A percentile compares a stretch with the other conserved stretches of the same genome.
phyloP scores from a whole-genome alignment of 2,113 vertebrate genomes.

The Azemiops feae region DNA sequence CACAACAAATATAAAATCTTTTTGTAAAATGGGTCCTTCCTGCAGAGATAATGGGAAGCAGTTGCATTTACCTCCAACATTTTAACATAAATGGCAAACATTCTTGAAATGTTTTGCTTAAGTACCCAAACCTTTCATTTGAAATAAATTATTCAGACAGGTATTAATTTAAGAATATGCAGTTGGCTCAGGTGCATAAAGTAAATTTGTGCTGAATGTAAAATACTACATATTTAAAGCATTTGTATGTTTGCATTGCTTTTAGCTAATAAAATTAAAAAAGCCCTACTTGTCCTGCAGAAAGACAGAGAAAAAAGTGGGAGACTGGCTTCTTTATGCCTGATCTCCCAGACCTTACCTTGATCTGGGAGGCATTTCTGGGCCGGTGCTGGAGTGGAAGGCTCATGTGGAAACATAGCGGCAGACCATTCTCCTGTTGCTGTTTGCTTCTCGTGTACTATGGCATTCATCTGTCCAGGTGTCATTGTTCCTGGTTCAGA shows the following conservation, averaged over 20 bases:
- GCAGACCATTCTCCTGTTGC: background rate
- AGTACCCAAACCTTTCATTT: background rate
- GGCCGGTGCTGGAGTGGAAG: background rate
- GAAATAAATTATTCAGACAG: background rate
- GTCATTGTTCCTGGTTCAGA: background rate
- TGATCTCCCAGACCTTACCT: background rate
- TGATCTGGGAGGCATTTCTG: constrained; percentile 4
- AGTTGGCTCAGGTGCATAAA: background rate
- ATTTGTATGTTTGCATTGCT: background rate
- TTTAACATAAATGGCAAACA: background rate
- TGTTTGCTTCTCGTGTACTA: background rate
- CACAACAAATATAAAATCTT: background rate
- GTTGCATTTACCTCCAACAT: background rate
- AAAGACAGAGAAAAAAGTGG: background rate
- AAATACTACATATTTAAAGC: background rate
- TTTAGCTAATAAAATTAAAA: background rate
- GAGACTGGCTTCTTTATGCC: constrained; percentile 8
- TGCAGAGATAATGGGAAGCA: background rate
- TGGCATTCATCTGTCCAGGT: constrained; percentile 8
- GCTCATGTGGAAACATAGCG: background rate
- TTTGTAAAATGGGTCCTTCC: background rate
- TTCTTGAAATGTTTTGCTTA: background rate
- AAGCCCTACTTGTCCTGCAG: background rate
- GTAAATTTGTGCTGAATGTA: background rate
- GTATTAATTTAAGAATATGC: background rate